phyloP scores from a whole-genome alignment of 2,888 invertebrate species.

The Volucella inanis region DNA sequence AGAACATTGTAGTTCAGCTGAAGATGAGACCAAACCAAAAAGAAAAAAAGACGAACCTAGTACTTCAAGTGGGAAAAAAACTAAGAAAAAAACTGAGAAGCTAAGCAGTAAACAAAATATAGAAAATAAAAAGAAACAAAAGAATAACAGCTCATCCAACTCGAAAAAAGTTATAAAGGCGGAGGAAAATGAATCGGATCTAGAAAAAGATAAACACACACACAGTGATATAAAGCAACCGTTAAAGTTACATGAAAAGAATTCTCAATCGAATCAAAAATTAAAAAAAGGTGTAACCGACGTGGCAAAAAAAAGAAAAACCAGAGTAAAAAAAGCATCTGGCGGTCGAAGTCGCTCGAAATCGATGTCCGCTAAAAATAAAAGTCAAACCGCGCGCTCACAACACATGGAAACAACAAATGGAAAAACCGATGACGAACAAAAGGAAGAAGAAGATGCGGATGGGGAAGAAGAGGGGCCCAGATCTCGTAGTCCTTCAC shows the following conservation, averaged over 20 bases:
- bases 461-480: conserved; percentile 77
- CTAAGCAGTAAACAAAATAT: conserved; percentile 60
- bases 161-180: conserved; percentile 51
- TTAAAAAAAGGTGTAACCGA: conserved; percentile 59
- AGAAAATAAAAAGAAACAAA: conserved; percentile 76
- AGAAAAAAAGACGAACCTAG: conserved; percentile 76
- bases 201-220: conserved; percentile 67
- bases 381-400: conserved; percentile 22
- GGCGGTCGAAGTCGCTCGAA: conserved; percentile 41
- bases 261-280: conserved; percentile 53
- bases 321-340: conserved; percentile 69
- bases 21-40: conserved; percentile 61
- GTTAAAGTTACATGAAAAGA: conserved; percentile 46
- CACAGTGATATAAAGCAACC: conserved; percentile 55
- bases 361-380: conserved; percentile 29
- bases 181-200: conserved; percentile 74
- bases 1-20: conserved; percentile 47
- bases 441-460: conserved; percentile 68
- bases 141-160: conserved; percentile 72
- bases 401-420: conserved; percentile 11
- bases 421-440: conserved; percentile 36
- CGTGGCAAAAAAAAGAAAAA: conserved; percentile 72
- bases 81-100: conserved; percentile 67
- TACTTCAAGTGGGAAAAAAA: conserved; percentile 56
- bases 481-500: conserved; percentile 82